A percentile compares a stretch with the other conserved stretches of the same genome.
phyloP scores from a whole-genome alignment of 2,113 vertebrate species.

The Callopanchax toddi region DNA sequence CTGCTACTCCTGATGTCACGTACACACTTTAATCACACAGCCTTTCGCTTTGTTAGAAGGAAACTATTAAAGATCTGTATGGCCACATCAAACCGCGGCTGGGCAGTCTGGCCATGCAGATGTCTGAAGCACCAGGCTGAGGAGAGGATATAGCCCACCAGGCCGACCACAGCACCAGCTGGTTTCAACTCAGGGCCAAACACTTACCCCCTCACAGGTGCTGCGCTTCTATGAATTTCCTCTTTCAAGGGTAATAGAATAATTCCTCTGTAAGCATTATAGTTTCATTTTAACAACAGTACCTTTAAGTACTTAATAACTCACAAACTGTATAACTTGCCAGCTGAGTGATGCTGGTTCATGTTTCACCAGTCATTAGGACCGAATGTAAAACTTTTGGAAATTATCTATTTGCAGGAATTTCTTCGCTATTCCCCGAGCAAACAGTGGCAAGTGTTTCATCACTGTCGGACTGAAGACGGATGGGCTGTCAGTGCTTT shows the following conservation, averaged over 20 bases:
- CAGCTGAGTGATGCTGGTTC: slow-evolving; percentile 29
- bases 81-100: slow-evolving; percentile 61
- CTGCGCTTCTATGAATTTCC: slow-evolving; percentile 51
- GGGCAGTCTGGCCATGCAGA: slow-evolving; percentile 58
- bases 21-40: slow-evolving; percentile 35
- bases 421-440: slow-evolving; percentile 67
- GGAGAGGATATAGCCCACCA: slow-evolving; percentile 59
- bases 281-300: slow-evolving; percentile 14
- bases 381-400: slow-evolving; percentile 61
- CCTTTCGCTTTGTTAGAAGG: slow-evolving; percentile 39
- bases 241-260: slow-evolving; percentile 53
- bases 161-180: slow-evolving; percentile 76
- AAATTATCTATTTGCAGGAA: slow-evolving; percentile 77
- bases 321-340: slow-evolving; percentile 5
- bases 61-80: slow-evolving; percentile 55
- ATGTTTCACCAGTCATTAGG: slow-evolving; percentile 53
- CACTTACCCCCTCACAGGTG: slow-evolving; percentile 56
- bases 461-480: slow-evolving; percentile 83
- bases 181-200: slow-evolving; percentile 58
- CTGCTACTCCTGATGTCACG: slow-evolving; percentile 44
- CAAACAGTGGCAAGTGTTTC: slow-evolving; percentile 70
- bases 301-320: slow-evolving; percentile 7
- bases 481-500: slow-evolving; percentile 82
- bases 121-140: slow-evolving; percentile 55
- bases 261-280: slow-evolving; percentile 9